phyloP scores from a whole-genome alignment of 2,797 vertebrate species.

The Phoxinus dragarum region DNA sequence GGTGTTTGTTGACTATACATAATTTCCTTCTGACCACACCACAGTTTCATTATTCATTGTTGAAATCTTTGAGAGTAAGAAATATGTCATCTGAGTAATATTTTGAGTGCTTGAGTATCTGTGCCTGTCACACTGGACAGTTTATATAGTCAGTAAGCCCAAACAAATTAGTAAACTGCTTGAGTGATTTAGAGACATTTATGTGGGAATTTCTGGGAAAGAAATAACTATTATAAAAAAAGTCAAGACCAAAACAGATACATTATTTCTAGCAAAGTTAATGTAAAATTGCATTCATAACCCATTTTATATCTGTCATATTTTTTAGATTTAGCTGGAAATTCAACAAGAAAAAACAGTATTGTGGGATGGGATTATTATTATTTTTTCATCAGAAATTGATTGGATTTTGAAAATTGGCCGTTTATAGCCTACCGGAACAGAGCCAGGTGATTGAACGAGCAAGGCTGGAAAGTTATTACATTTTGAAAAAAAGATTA shows the following conservation, averaged over 20 bases:
- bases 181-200: constrained; percentile 6
- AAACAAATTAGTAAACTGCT: constrained; percentile 9
- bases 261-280: background rate
- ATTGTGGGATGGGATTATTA: background rate
- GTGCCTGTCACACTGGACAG: background rate
- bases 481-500: background rate
- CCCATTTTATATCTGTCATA: background rate
- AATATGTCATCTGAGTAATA: background rate
- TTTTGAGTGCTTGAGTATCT: constrained; percentile 12
- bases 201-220: background rate
- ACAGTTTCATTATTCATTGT: background rate
- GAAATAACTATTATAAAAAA: constrained; percentile 13
- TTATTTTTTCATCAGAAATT: background rate
- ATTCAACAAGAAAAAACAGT: background rate
- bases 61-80: background rate
- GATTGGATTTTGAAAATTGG: background rate
- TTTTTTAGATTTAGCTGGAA: background rate
- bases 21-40: background rate
- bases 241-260: background rate
- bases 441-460: background rate
- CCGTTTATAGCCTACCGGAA: background rate
- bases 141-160: background rate
- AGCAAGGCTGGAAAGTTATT: background rate
- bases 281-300: background rate
- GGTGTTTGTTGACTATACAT: background rate